Evolutionary conservation across 2,113 vertebrate genomes (phyloP).

Genomic region (Trogon surrucura): DNA sequence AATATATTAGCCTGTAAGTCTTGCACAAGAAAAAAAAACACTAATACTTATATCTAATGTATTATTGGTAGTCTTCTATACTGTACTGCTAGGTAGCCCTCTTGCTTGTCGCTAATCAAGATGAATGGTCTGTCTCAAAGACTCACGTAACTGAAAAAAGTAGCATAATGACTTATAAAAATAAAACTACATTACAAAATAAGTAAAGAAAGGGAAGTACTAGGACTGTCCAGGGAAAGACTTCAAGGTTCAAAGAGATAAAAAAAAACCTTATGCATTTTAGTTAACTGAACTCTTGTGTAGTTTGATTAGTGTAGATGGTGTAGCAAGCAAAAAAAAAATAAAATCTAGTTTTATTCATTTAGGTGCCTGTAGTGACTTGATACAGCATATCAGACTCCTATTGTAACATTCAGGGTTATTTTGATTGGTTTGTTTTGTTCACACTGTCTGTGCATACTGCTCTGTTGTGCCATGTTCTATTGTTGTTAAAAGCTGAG

Average conservation of each 20-base stretch:
- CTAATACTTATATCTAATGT: neutral
- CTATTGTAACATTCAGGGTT: rapidly evolving
- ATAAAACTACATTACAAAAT: neutral
- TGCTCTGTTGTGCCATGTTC: neutral
- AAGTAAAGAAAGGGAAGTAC: neutral
- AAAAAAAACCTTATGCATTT: neutral
- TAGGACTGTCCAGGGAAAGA: neutral
- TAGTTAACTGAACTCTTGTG: neutral
- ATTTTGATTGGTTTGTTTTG: neutral
- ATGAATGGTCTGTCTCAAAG: neutral
- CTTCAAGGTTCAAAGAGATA: neutral
- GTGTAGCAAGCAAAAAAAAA: neutral
- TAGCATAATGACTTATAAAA: neutral
- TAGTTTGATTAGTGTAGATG: neutral
- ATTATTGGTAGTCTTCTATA: neutral
- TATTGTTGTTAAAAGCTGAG: neutral
- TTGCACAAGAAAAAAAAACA: neutral
- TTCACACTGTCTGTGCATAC: neutral
- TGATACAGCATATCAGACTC: neutral
- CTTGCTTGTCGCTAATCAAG: neutral
- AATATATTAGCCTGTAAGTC: neutral
- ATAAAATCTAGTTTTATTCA: neutral
- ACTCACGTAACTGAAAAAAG: neutral
- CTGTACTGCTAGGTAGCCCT: neutral
- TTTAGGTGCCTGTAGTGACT: neutral